These are phyloP conservation scores for Urophycis tenuis DNA, from an alignment of 2,797 vertebrate genomes.

Conservation along the genomic window DNA sequence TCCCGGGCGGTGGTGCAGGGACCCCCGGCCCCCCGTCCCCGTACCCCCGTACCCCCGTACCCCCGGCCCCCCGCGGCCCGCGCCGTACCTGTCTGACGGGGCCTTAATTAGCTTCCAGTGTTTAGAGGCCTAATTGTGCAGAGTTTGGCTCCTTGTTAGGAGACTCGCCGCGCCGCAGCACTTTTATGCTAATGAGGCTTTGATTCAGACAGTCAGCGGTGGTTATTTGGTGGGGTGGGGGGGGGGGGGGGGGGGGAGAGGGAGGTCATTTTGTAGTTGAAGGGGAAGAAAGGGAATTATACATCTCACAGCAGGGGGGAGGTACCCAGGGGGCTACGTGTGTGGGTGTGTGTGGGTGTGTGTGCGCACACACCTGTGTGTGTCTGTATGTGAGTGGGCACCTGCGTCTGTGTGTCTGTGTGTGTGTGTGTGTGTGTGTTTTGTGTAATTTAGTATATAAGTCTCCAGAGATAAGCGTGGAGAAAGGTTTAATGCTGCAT, in stretches of 20 bases:
- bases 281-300: constrained; percentile 52
- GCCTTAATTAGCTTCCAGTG: constrained; percentile 67
- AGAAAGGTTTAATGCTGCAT: constrained; percentile 45
- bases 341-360: constrained; percentile 46
- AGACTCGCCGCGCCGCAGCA: constrained; percentile 49
- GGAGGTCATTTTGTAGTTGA: constrained; percentile 48
- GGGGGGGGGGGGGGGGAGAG: too few relatives aligned
- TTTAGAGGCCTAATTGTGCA: constrained; percentile 70
- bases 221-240: constrained; percentile 39
- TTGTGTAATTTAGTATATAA: constrained; percentile 45
- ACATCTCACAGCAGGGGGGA: constrained; percentile 42
- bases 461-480: constrained; percentile 50
- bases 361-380: not conserved
- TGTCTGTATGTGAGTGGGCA: constrained; percentile 30
- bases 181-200: constrained; percentile 63
- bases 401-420: constrained; percentile 17
- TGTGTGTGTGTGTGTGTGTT: constrained; percentile 34
- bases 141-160: constrained; percentile 47
- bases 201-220: constrained; percentile 58
- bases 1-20: constrained; percentile 45
- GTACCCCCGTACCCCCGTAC: too few relatives aligned
- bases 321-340: constrained; percentile 22
- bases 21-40: not conserved
- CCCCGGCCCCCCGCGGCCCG: constrained; percentile 19
- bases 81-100: constrained; percentile 64